A percentile compares a stretch with the other conserved stretches of the same genome.
Conservation (phyloP, 2,888 invertebrate genomes). For the Phortica okadai region DNA sequence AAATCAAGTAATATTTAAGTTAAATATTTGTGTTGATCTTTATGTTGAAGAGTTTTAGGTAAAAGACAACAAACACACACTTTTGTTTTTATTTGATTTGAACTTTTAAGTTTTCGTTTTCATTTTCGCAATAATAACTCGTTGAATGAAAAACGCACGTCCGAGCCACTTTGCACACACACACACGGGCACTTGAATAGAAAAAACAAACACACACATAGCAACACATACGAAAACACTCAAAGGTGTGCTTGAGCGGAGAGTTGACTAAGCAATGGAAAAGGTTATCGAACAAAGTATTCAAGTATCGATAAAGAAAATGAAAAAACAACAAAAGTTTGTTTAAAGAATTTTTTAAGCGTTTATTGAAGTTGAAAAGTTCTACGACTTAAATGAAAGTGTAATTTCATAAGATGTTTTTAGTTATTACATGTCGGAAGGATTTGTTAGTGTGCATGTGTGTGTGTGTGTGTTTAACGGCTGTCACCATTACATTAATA, state of each 20-base stretch:
- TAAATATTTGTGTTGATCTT: not conserved
- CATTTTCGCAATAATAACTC: not conserved
- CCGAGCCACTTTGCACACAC: not conserved
- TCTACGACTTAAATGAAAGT: not conserved
- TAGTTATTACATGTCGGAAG: no score
- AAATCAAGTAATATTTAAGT: not conserved
- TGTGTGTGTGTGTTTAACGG: not conserved
- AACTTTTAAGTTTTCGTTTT: not conserved
- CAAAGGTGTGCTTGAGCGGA: not conserved
- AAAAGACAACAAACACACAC: no score
- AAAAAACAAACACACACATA: not conserved
- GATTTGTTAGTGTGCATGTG: no score
- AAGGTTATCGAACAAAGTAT: not conserved
- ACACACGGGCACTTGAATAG: not conserved
- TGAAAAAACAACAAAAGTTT: not conserved
- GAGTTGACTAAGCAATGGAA: no score
- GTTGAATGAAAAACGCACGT: not conserved
- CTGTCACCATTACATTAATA: not conserved
- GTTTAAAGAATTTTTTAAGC: not conserved
- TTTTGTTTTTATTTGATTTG: not conserved
- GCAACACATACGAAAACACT: not conserved
- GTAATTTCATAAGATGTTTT: not conserved
- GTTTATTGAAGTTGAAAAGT: not conserved
- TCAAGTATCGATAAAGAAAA: not conserved
- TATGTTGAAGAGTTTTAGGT: not conserved